Evolutionary conservation across 2,797 vertebrate species (phyloP).

Genomic region (Channallabes apus): DNA sequence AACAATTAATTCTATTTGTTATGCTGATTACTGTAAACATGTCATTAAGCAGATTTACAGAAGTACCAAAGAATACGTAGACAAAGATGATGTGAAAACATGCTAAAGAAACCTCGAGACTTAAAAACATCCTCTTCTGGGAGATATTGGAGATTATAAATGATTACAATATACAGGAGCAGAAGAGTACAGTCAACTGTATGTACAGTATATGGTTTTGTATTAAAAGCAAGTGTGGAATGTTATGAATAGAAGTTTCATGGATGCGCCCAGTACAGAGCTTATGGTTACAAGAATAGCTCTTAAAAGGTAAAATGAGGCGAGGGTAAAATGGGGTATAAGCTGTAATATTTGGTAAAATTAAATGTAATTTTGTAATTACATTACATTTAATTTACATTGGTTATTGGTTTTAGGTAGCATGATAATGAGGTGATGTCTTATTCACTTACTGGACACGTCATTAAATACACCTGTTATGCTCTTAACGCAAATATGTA

Average conservation of each 20-base stretch:
- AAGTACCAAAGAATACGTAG: not conserved
- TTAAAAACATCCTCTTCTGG: not conserved
- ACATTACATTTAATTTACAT: not conserved
- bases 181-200: not conserved
- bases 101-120: not conserved
- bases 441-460: no score
- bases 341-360: no score
- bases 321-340: no score
- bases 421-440: not conserved
- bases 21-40: not conserved
- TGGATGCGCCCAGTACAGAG: not conserved
- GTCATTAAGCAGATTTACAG: not conserved
- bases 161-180: not conserved
- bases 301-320: not conserved
- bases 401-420: not conserved
- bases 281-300: not conserved
- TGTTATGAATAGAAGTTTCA: not conserved
- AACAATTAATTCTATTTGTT: not conserved
- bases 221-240: not conserved
- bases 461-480: no score
- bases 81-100: not conserved
- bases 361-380: no score
- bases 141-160: not conserved
- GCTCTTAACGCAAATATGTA: no score
- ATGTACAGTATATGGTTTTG: no score